phyloP scores from a whole-genome alignment of 2,113 vertebrate genomes.

The Delphinapterus leucas region DNA sequence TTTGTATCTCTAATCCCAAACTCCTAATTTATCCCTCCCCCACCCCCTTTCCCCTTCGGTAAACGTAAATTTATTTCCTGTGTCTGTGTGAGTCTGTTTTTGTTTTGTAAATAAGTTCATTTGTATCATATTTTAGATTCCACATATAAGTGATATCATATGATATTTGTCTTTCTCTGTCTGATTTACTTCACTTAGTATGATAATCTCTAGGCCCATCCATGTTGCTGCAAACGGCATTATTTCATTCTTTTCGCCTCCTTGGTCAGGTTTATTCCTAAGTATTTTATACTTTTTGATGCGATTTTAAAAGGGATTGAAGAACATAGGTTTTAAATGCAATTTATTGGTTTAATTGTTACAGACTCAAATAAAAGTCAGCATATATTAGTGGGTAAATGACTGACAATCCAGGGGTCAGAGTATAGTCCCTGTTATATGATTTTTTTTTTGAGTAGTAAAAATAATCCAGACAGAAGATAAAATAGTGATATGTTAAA shows the following conservation, averaged over 20 bases:
- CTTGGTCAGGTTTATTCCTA: background rate
- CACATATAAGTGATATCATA: background rate
- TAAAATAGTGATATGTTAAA: background rate
- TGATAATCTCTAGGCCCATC: background rate
- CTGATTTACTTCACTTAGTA: background rate
- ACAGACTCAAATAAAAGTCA: background rate
- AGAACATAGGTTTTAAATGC: conserved; percentile 44
- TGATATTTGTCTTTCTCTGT: background rate
- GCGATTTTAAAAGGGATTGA: background rate
- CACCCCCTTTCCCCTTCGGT: background rate
- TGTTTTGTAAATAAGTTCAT: no score
- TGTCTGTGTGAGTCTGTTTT: background rate
- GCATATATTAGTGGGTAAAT: background rate
- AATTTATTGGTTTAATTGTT: conserved; percentile 17
- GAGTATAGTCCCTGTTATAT: background rate
- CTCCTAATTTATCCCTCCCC: background rate
- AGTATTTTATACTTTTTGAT: background rate
- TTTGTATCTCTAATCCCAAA: background rate
- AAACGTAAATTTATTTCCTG: background rate
- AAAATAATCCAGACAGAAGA: background rate
- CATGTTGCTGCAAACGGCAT: background rate
- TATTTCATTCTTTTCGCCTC: background rate
- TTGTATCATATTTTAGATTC: background rate
- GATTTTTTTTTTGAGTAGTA: background rate
- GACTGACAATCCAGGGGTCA: background rate